Percentiles rank a stretch among this genome's conserved stretches.
Conservation (phyloP, 2,888 invertebrate species). For the Ophraella communa region DNA sequence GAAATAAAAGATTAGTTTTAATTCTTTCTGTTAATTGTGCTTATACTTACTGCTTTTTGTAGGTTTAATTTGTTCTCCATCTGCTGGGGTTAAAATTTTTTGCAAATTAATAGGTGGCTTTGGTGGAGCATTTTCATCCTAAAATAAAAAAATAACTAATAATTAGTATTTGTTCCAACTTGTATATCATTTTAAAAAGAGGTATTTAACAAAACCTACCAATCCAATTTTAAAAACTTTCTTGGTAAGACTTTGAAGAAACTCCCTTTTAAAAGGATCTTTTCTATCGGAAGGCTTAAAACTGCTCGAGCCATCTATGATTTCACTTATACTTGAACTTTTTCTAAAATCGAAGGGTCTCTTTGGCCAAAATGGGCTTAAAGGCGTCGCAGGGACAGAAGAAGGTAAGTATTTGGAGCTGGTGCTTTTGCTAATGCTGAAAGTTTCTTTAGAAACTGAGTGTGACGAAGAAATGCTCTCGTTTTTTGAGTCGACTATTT, state of each 20-base stretch:
- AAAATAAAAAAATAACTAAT: too few species aligned
- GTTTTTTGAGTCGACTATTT: constrained; percentile 48
- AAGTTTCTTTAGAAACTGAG: constrained; percentile 42
- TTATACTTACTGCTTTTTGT: constrained; percentile 64
- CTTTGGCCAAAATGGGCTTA: constrained; percentile 23
- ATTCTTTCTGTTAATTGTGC: too few species aligned
- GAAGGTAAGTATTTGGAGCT: constrained; percentile 43
- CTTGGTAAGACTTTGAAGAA: constrained; percentile 80
- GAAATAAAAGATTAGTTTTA: too few species aligned
- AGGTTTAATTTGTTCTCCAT: constrained; percentile 77
- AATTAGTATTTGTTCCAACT: too few species aligned
- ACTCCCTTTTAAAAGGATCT: constrained; percentile 81
- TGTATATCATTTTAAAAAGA: too few species aligned
- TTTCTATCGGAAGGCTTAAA: constrained; percentile 86
- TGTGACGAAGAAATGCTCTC: constrained; percentile 36
- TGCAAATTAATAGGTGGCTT: constrained; percentile 77
- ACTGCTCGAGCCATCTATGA: constrained; percentile 74
- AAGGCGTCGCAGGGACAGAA: constrained; percentile 45
- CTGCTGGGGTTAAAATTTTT: constrained; percentile 88
- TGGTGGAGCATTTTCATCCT: constrained; percentile 68
- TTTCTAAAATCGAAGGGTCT: constrained; percentile 46
- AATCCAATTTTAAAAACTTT: constrained; percentile 83
- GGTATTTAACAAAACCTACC: constrained; percentile 78
- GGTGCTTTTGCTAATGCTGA: constrained; percentile 43
- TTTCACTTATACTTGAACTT: constrained; percentile 60